Percentiles rank a stretch among this genome's conserved stretches.
Evolutionary conservation across 2,888 invertebrate species (phyloP).

Genomic region (Drosophila meridionalis): DNA sequence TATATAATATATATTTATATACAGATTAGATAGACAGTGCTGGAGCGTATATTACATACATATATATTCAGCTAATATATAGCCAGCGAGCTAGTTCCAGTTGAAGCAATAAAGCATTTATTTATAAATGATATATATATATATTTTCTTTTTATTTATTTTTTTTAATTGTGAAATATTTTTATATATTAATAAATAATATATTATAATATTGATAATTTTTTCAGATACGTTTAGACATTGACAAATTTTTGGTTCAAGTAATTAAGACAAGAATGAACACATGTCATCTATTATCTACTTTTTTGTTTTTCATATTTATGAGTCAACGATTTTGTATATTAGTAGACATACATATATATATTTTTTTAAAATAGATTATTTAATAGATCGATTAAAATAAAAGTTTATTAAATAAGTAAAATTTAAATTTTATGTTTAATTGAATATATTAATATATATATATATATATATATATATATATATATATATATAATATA

Average conservation of each 20-base stretch:
- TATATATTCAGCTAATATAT: background rate
- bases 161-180: slow-evolving; percentile 12
- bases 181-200: background rate
- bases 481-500: too few relatives aligned
- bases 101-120: background rate
- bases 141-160: background rate
- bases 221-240: slow-evolving; percentile 24
- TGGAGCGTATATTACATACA: background rate
- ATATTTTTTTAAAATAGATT: too few relatives aligned
- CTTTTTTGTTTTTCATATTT: background rate
- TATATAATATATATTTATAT: slow-evolving; percentile 1
- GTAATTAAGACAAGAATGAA: slow-evolving; percentile 19
- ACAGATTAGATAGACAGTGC: slow-evolving; percentile 28
- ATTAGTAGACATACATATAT: background rate
- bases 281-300: background rate
- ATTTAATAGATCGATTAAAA: too few relatives aligned
- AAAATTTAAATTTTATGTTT: too few relatives aligned
- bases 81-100: background rate
- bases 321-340: background rate
- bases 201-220: background rate
- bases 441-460: too few relatives aligned
- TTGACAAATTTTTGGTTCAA: slow-evolving; percentile 20
- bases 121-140: background rate
- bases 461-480: too few relatives aligned
- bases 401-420: too few relatives aligned